phyloP scores from a whole-genome alignment of 2,113 vertebrate species.

The Globicephala melas region DNA sequence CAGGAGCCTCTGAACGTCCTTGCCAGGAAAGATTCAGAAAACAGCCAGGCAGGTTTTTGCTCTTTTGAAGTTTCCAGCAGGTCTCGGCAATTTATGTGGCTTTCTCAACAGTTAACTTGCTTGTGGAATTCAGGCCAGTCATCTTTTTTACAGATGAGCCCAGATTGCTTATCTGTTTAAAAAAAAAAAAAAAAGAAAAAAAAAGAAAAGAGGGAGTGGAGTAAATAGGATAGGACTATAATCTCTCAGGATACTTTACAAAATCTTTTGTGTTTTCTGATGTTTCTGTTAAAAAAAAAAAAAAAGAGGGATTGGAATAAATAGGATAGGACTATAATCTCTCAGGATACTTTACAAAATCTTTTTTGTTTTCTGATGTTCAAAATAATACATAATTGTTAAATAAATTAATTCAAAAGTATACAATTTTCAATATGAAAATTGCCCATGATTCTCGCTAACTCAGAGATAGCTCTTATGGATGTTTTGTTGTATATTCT shows the following conservation, averaged over 20 bases:
- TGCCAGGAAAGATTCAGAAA: neutral
- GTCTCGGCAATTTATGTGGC: neutral
- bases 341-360: neutral
- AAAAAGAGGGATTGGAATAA: neutral
- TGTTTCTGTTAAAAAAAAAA: neutral
- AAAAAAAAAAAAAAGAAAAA: neutral
- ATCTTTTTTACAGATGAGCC: neutral
- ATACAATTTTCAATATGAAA: neutral
- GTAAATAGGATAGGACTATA: neutral
- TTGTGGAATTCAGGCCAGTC: neutral
- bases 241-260: neutral
- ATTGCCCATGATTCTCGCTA: neutral
- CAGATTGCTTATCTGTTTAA: neutral
- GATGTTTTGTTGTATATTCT: neutral
- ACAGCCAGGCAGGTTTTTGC: conserved; percentile 18
- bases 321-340: neutral
- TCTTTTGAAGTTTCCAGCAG: conserved; percentile 42
- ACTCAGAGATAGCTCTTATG: neutral
- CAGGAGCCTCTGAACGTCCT: conserved; percentile 31
- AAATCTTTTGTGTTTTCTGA: neutral
- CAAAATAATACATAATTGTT: neutral
- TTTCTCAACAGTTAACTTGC: neutral
- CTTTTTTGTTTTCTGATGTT: neutral
- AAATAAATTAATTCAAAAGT: neutral
- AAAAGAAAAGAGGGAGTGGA: neutral